These are phyloP conservation scores for Cristatella mucedo DNA, from an alignment of 2,888 invertebrate species.

Conservation along the genomic window DNA sequence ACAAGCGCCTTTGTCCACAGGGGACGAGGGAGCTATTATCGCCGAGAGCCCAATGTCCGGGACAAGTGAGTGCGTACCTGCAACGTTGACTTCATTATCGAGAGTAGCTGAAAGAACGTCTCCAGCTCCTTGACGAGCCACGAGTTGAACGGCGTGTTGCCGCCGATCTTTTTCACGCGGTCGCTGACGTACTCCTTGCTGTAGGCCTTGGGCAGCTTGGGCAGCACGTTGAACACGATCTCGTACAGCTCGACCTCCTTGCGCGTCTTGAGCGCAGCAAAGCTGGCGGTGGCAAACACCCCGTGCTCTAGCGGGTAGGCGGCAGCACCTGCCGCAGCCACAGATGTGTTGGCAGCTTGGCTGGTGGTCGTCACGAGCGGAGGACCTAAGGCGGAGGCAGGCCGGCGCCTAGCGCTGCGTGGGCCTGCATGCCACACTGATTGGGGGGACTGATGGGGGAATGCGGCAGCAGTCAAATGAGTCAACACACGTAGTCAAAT, in stretches of 20 bases:
- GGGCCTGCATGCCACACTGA: too few species aligned
- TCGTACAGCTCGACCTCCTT: conserved; percentile 35
- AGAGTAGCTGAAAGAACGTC: conserved; percentile 27
- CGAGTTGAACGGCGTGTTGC: conserved; percentile 30
- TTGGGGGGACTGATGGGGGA: too few species aligned
- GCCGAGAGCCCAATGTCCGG: too few species aligned
- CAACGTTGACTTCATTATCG: conserved; percentile 28
- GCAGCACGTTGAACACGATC: conserved; percentile 29
- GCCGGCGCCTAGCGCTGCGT: too few species aligned
- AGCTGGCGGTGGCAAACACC: conserved; percentile 30
- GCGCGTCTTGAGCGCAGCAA: conserved; percentile 27
- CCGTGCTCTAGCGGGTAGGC: conserved; percentile 27
- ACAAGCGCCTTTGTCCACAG: too few species aligned
- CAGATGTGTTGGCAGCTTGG: too few species aligned
- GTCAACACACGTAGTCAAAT: too few species aligned
- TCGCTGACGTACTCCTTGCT: conserved; percentile 20
- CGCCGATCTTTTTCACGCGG: conserved; percentile 31
- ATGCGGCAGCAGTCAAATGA: too few species aligned
- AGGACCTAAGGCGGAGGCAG: too few species aligned
- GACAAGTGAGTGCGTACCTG: conserved; percentile 17
- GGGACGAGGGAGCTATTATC: too few species aligned
- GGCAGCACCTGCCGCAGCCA: too few species aligned
- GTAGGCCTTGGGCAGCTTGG: conserved; percentile 32
- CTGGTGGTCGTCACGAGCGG: too few species aligned
- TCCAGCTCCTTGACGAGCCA: conserved; percentile 34